Conservation (phyloP, 64 coral and sea anemone genomes). For the Porites lutea region DNA sequence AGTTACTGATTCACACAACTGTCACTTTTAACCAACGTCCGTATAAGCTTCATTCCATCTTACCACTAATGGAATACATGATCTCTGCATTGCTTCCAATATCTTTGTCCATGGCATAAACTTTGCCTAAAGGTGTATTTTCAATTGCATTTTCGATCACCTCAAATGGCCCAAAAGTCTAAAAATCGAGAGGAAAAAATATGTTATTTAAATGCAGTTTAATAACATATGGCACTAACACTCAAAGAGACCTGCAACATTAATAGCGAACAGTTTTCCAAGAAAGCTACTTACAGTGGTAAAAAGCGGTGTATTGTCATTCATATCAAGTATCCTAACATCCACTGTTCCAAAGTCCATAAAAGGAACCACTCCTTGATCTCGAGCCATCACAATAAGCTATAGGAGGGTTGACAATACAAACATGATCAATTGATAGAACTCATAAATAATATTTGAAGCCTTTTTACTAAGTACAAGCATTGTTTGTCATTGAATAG, state of each 20-base stretch:
- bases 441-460: too few species aligned
- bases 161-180: conserved; percentile 87
- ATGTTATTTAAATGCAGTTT: background rate
- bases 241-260: background rate
- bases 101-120: conserved; percentile 82
- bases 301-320: conserved; percentile 88
- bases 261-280: background rate
- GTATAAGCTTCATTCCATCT: background rate
- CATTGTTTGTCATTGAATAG: too few species aligned
- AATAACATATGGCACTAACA: background rate
- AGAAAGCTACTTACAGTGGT: conserved; percentile 26
- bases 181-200: background rate
- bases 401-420: background rate
- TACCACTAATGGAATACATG: conserved; percentile 85
- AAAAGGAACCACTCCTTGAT: conserved; percentile 82
- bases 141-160: conserved; percentile 68
- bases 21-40: background rate
- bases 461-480: too few species aligned
- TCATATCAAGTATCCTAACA: conserved; percentile 81
- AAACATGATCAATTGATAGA: background rate
- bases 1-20: background rate
- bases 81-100: conserved; percentile 76
- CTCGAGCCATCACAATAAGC: conserved; percentile 97
- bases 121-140: conserved; percentile 69
- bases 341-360: conserved; percentile 98